Base-by-base conservation (phyloP, 2,113 vertebrate genomes). In the Siniperca chuatsi region DNA sequence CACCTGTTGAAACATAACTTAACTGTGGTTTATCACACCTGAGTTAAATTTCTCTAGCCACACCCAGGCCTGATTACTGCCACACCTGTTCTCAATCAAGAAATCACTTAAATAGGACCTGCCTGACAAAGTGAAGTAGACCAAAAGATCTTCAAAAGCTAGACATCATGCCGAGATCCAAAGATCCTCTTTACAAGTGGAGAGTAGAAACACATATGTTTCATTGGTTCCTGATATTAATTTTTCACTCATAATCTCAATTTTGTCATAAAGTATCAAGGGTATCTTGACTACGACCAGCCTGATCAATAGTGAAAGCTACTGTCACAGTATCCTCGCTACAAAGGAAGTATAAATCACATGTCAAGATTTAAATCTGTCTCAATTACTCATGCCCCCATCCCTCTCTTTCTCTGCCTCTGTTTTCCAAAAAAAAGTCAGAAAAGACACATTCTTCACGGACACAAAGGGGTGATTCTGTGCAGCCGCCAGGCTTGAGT, bases 401-500 rank as follows among this genome's bases (percentile, higher is more conserved):
- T 74, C 12, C 57, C 77, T 83, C 86, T 58, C 75, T 84, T 72
- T 86, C 84, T 86, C 65, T 71, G 71, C 58, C 68, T 82, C 75
- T 75, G 85, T 85, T 89, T 86, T 79, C 54, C 87, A 86, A 82
- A 85, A 91, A 83, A 87, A 79, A 90, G 50, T 46, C 57, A 89
- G 87, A 93, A 91, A 89, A 94, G 93, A 91, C 50, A 80, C 93
- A 94, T 94, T 95, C 93, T 93, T 93, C 65, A 25, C 0, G 2
- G 35, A 78, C 75, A 96, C 95, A 96, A 95, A 95, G 94, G 78
- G 67, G 8, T 16, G 50, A 93, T 95, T 95, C 91, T 95, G 88
- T 84, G 84, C 72, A 54, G 81, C 78, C 75, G 79, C 82, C 90
- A 67, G 85, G 76, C 82, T 92, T 90, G 90, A 93, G 90, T 92